Evolutionary conservation across 2,888 invertebrate genomes (phyloP), one percentile per base, ranked within the genome.

Genomic region (Ichneumon xanthorius): DNA sequence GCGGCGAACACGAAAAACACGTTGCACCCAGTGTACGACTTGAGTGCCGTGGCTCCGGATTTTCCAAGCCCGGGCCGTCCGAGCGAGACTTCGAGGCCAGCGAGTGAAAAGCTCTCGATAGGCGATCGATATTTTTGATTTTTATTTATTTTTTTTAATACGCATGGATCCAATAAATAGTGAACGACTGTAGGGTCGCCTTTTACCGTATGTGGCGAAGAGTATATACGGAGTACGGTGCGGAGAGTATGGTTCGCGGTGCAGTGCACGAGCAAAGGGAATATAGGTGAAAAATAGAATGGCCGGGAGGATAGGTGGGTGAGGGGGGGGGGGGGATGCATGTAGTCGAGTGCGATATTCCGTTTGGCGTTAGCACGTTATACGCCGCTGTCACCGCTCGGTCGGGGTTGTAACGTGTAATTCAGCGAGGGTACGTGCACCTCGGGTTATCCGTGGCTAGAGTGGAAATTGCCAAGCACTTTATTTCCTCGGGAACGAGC

Each of bases 391-490:
- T 85, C 85, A 85, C 81, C 85, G 78, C 81, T 80, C 71, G 70
- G 68, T 78, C 70, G 63, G 45, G 45, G 78, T 81, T 85, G 85
- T 85, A 85, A 85, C 85, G 81, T 82, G 85, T 85, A 85, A 85
- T 85, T 82, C 81, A 79, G 70, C 78, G 81, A 48, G 63, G 78
- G 48, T 81, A 81, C 85, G 78, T 79, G 81, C 78, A 73, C 81
- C 85, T 70, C 78, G 81, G 85, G 81, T 85, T 85, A 82, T 82
- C 75, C 81, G 81, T 81, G 81, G 81, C 78, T 70, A 85, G 73
- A 78, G 85, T 85, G 81, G 81, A 85, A 85, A 85, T 85, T 85
- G 85, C 85, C 85, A 85, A 79, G 81, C 81, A 85, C 85, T 85
- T 85, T 82, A 85, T 85, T 85, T 85, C 68, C 85, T 85, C 85